phyloP scores from a whole-genome alignment of 2,888 invertebrate genomes.

The Galerucella calmariensis region DNA sequence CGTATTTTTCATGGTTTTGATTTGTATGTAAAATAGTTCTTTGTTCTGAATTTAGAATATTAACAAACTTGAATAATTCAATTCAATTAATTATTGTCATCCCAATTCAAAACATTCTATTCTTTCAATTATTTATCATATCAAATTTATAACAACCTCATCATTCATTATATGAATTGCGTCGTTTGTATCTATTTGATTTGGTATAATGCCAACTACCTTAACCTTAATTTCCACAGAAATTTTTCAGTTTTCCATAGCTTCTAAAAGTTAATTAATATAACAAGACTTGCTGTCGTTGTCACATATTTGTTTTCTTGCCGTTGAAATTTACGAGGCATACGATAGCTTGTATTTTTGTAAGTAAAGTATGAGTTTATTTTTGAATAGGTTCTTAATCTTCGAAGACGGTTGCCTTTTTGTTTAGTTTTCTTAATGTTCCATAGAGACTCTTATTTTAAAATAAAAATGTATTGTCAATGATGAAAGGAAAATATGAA shows the following conservation, averaged over 20 bases:
- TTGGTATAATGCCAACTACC: neutral
- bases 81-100: too few relatives aligned
- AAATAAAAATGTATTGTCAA: too few relatives aligned
- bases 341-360: conserved; percentile 17
- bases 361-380: conserved; percentile 1
- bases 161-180: neutral
- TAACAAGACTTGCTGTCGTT: conserved; percentile 45
- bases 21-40: neutral
- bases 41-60: neutral
- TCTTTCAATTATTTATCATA: neutral
- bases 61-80: neutral
- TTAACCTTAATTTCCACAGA: neutral
- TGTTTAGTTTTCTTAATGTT: neutral
- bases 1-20: neutral
- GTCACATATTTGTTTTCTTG: conserved; percentile 52
- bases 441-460: neutral
- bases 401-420: neutral
- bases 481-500: too few relatives aligned
- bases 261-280: conserved; percentile 46
- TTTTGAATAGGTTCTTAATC: conserved; percentile 2
- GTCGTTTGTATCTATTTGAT: conserved; percentile 11
- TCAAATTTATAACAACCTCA: neutral
- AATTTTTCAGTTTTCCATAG: conserved; percentile 30
- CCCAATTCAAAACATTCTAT: neutral
- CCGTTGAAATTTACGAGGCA: conserved; percentile 47